Evolutionary conservation across 2,113 vertebrate species (phyloP), one percentile per base, ranked within the genome.

Genomic region (Riparia riparia): DNA sequence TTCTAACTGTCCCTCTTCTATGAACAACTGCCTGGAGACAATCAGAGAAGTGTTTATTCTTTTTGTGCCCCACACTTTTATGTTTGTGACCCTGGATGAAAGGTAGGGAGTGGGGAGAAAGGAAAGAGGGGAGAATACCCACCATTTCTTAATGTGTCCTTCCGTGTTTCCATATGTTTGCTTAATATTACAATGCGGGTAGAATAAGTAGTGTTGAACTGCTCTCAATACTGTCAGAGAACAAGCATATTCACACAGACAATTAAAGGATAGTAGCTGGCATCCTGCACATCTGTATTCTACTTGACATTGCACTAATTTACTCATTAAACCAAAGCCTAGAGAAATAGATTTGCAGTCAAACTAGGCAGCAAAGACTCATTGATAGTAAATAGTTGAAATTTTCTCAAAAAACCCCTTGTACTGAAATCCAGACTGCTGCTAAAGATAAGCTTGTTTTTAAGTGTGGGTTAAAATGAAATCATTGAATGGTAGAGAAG

Each of bases 361-460:
- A 76, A 61, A 83, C 54, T 16, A 85, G 54, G 44, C 39, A 86
- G 32, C 39, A 82, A 42, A 34, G 44, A 49, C 41, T 85, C 81
- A 82, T 1, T 82, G 34, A 88, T 20, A 53, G 24, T 10, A 79
- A 91, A 65, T 12, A 79, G 45, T 5, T 57, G 45, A 84, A 57
- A 9, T 53, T 85, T 41, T 8, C 31, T 28, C 6, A 21, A 1
- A 10, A 58, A 63, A 17, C 1, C 0, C 2, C 34, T 17, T 24
- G 28, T 24, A 71, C 42, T 71, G 37, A 89, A 86, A 83, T 68
- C 37, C 28, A 74, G 21, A 68, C 16, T 37, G 37, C 45, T 94
- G 63, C 16, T 73, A 61, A 91, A 93, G 70, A 89, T 79, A 87
- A 95, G 34, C 39, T 79, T 91, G 41, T 39, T 82, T 90, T 89